Evolutionary conservation across 2,113 vertebrate species (phyloP), one percentile per base, ranked within the genome.

Genomic region (Etheostoma spectabile): DNA sequence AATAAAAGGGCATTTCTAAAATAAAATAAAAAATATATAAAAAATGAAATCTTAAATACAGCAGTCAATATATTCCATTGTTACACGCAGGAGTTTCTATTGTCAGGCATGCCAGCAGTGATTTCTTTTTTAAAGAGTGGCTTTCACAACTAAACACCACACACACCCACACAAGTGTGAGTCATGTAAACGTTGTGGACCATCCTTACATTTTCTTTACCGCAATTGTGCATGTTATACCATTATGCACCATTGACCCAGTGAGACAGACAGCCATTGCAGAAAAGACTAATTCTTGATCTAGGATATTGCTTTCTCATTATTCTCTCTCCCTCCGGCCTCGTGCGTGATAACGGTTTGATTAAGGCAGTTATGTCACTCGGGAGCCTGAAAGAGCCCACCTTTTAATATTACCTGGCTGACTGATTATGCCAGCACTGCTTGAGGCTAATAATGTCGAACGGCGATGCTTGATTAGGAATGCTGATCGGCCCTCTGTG

Each of bases 341-440:
- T 92, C 83, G 42, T 80, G 86, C 46, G 48, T 83, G 91, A 94
- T 94, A 91, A 91, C 85, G 82, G 86, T 93, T 92, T 94, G 93
- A 95, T 94, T 94, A 93, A 92, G 85, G 75, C 89, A 62, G 92
- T 93, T 92, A 88, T 93, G 88, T 94, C 90, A 89, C 88, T 72
- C 72, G 88, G 89, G 91, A 90, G 74, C 59, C 78, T 78, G 86
- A 88, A 88, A 91, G 89, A 92, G 85, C 71, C 62, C 85, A 87
- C 88, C 92, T 93, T 94, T 94, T 94, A 93, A 91, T 93, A 93
- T 91, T 80, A 93, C 87, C 91, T 90, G 87, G 81, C 88, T 89
- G 92, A 91, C 89, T 87, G 93, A 93, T 94, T 93, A 89, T 60
- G 49, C 55, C 83, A 45, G 82, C 84, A 49, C 82, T 66, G 88